These are phyloP conservation scores for Sinocyclocheilus anophthalmus DNA, from an alignment of 2,113 vertebrate genomes.

Conservation along the genomic window DNA sequence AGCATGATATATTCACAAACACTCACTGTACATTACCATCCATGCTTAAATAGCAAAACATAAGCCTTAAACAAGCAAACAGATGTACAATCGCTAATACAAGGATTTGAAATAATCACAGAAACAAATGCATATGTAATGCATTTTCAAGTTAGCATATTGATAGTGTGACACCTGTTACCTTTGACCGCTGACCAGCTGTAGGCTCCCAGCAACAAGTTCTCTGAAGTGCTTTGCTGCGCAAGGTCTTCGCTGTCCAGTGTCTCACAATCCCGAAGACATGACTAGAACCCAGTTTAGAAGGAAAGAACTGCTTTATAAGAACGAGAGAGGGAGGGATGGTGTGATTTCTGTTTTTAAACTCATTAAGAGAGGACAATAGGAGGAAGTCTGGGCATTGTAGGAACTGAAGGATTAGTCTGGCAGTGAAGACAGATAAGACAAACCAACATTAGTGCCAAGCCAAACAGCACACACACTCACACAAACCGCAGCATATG, in stretches of 20 bases:
- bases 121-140: background rate
- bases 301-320: slow-evolving; percentile 41
- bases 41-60: background rate
- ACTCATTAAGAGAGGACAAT: slow-evolving; percentile 56
- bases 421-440: slow-evolving; percentile 57
- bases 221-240: background rate
- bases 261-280: slow-evolving; percentile 19
- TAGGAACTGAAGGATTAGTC: slow-evolving; percentile 49
- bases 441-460: slow-evolving; percentile 60
- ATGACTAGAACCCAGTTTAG: slow-evolving; percentile 19
- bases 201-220: background rate
- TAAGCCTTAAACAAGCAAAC: background rate
- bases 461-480: slow-evolving; percentile 47
- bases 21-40: background rate
- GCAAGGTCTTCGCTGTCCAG: background rate
- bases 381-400: slow-evolving; percentile 59
- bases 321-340: slow-evolving; percentile 41
- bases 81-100: background rate
- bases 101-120: background rate
- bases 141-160: background rate
- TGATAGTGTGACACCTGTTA: background rate
- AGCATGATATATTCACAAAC: background rate
- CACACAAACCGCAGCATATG: background rate
- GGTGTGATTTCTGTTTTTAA: slow-evolving; percentile 53
- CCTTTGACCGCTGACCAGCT: slow-evolving; percentile 11